phyloP scores from a whole-genome alignment of 2,113 vertebrate species.

The Xenopus tropicalis region DNA sequence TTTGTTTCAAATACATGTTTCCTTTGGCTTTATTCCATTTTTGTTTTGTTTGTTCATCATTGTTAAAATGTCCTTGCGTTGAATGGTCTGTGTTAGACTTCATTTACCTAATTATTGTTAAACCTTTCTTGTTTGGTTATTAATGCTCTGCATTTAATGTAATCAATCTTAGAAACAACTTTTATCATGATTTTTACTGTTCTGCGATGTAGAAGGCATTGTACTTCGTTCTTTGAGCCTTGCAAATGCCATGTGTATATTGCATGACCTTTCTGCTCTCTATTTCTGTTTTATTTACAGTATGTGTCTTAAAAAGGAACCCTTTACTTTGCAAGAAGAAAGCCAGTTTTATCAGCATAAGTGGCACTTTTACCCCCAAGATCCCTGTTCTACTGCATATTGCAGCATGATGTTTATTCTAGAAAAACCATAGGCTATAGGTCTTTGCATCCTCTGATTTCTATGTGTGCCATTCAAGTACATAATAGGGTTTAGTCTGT shows the following conservation, averaged over 20 bases:
- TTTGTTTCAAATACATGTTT: constrained; percentile 23
- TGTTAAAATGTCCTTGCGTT: constrained; percentile 38
- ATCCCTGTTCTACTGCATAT: too few relatives aligned
- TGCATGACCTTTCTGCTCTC: constrained; percentile 26
- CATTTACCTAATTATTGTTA: constrained; percentile 33
- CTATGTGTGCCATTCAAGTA: too few relatives aligned
- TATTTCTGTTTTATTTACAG: constrained; percentile 2
- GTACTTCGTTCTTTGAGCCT: constrained; percentile 35
- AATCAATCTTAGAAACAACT: constrained; percentile 36
- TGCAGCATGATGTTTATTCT: too few relatives aligned
- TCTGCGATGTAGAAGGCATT: constrained; percentile 28
- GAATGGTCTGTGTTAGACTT: constrained; percentile 14
- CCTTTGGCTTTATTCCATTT: constrained; percentile 35
- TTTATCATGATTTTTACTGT: constrained; percentile 34
- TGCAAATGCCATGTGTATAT: constrained; percentile 34
- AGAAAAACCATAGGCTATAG: too few relatives aligned
- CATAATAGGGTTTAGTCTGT: too few relatives aligned
- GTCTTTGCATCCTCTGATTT: too few relatives aligned
- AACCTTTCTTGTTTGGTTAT: constrained; percentile 27
- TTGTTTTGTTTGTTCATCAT: constrained; percentile 38
- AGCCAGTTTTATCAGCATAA: background rate
- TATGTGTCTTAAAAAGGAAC: background rate
- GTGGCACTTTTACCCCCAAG: too few relatives aligned
- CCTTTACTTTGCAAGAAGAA: background rate
- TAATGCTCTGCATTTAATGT: constrained; percentile 23